phyloP scores from a whole-genome alignment of 2,797 vertebrate genomes.

The Sebastes paucispinis region DNA sequence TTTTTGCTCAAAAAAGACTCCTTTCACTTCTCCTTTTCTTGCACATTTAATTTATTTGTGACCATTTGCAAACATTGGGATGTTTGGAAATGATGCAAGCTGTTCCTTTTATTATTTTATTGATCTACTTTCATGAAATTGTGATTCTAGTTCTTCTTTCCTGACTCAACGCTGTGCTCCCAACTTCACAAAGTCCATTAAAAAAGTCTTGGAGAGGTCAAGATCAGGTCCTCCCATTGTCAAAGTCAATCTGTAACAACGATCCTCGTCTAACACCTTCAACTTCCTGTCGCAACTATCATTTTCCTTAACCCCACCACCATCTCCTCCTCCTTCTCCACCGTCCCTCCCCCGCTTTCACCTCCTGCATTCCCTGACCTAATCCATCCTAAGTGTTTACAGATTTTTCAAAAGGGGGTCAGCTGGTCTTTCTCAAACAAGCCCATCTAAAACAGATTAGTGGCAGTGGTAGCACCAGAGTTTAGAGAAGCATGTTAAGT shows the following conservation, averaged over 20 bases:
- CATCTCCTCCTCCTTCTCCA: conserved; percentile 16
- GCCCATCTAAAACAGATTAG: conserved; percentile 50
- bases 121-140: background rate
- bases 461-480: background rate
- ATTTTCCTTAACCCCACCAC: conserved; percentile 15
- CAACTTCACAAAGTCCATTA: too few species aligned
- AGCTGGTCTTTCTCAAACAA: conserved; percentile 71
- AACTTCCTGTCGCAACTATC: background rate
- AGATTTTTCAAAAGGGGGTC: conserved; percentile 62
- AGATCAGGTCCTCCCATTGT: conserved; percentile 26
- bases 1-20: background rate
- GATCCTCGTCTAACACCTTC: conserved; percentile 17
- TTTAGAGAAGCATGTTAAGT: background rate
- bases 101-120: background rate
- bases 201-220: conserved; percentile 17
- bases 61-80: background rate
- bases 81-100: background rate
- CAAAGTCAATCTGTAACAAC: conserved; percentile 18
- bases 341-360: conserved; percentile 9
- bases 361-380: conserved; percentile 50
- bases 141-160: background rate
- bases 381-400: conserved; percentile 79
- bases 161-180: background rate
- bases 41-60: background rate
- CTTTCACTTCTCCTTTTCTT: background rate